Evolutionary conservation across 2,113 vertebrate genomes (phyloP).

Genomic region (Casuarius casuarius): DNA sequence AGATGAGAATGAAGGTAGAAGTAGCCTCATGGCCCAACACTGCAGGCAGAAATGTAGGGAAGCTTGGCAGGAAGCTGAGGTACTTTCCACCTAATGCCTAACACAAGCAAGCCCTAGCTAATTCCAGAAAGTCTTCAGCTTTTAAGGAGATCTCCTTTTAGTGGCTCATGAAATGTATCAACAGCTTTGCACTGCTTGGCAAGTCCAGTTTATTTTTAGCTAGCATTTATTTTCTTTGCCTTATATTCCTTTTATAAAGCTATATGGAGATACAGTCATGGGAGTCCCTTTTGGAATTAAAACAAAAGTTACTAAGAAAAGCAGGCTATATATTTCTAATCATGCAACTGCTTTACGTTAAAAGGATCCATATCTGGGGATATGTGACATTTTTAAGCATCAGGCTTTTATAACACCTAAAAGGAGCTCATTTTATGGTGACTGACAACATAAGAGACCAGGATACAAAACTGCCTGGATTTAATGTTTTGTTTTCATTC

Average conservation of each 20-base stretch:
- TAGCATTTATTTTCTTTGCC: not conserved
- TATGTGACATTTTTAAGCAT: not conserved
- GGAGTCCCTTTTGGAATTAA: not conserved
- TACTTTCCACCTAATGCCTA: not conserved
- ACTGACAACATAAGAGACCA: not conserved
- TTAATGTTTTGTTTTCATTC: not conserved
- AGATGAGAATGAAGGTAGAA: not conserved
- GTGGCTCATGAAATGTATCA: not conserved
- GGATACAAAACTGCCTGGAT: not conserved
- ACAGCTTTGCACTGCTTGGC: not conserved
- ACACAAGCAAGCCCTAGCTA: not conserved
- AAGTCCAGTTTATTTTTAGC: slow-evolving; percentile 39
- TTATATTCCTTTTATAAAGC: not conserved
- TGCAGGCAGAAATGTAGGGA: not conserved
- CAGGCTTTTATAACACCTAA: not conserved
- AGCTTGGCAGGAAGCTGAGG: not conserved
- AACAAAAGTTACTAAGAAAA: not conserved
- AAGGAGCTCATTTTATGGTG: not conserved
- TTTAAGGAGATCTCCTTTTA: not conserved
- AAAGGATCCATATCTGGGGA: not conserved
- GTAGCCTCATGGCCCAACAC: not conserved
- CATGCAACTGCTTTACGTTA: not conserved
- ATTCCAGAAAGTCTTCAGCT: not conserved
- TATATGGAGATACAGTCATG: not conserved
- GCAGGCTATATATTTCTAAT: not conserved